These are phyloP conservation scores for Sinocyclocheilus anshuiensis DNA, from an alignment of 2,113 vertebrate species.

Conservation along the genomic window DNA sequence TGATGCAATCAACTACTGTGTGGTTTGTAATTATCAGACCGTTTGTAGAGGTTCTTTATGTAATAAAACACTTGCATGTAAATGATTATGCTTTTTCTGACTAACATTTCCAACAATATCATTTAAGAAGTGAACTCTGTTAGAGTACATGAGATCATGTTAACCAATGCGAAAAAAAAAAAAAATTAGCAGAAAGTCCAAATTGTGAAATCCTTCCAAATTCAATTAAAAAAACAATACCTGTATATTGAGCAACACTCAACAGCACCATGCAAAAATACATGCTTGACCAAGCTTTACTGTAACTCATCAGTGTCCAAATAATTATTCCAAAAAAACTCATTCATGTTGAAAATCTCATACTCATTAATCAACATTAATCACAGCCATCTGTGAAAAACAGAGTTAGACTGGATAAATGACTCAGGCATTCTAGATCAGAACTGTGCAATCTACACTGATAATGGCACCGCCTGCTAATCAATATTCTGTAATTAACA, in stretches of 20 bases:
- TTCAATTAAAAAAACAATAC: neutral
- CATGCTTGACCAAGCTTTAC: neutral
- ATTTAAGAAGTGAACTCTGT: neutral
- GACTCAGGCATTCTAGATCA: neutral
- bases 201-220: neutral
- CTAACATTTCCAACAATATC: neutral
- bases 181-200: neutral
- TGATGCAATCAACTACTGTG: neutral
- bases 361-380: neutral
- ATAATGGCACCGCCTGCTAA: neutral
- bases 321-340: neutral
- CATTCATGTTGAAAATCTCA: neutral
- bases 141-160: neutral
- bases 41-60: neutral
- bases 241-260: neutral
- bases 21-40: neutral
- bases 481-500: conserved; percentile 22
- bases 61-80: neutral
- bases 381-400: neutral
- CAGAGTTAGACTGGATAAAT: neutral
- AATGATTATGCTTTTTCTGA: neutral
- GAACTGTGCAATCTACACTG: neutral
- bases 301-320: neutral
- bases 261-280: neutral
- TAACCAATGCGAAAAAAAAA: no score